Base-by-base conservation (phyloP, 2,888 invertebrate genomes). In the Chloroclysta siterata region DNA sequence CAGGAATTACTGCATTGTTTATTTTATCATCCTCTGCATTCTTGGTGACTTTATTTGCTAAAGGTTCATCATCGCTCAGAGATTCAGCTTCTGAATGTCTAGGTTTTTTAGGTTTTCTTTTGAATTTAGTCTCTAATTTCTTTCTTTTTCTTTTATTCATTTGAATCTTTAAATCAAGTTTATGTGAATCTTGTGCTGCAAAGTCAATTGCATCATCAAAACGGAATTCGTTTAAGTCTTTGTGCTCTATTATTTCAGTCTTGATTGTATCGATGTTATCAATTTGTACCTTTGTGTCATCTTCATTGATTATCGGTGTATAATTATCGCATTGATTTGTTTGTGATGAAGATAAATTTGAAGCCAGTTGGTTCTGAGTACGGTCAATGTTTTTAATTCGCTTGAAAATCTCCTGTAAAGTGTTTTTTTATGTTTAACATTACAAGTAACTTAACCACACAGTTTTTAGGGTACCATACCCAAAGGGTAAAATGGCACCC, bases 1-100 rank as follows among this genome's bases (percentile, higher is more conserved):
- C 22, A 5, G 47, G 47, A 14, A 44, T 39, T 36, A 3, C 1
- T 36, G 2, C 6, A 46, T 22, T 22, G 46, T 52, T 46, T 63
- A 48, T 29, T 42, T 41, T 11, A 15, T 28, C 33, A 15, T 39
- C 52, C 22, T 22, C 3, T 52, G 11, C 60, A 29, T 51, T 66
- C 66, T 73, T 76, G 1, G 73, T 70, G 10, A 65, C 44, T 58
- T 63, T 70, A 42, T 59, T 59, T 6, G 59, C 42, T 60, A 80
- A 58, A 4, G 80, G 81, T 65, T 79, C 78, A 66, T 79, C 69
- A 61, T 80, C 80, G 72, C 77, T 73, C 0, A 15, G 1, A 5
- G 67, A 42, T 66, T 68, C 54, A 54, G 5, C 2, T 36, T 36
- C 36, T 11, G 36, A 47, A 14, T 4, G 11, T 17, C 33, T 54